phyloP scores from a whole-genome alignment of 2,113 vertebrate genomes.

The Tragelaphus buxtoni region DNA sequence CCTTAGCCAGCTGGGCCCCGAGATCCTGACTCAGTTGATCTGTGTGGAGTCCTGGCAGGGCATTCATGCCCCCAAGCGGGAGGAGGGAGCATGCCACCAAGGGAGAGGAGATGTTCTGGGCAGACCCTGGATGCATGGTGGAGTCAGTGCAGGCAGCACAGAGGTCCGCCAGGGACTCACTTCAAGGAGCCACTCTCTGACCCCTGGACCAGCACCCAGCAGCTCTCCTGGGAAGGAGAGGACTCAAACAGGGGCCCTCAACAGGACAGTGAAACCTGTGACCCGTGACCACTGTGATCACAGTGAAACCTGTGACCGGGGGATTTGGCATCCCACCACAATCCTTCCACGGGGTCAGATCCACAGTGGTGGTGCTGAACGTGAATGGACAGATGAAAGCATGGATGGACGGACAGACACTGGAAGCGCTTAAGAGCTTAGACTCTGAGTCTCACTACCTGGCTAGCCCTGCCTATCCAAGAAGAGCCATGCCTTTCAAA shows the following conservation, averaged over 20 bases:
- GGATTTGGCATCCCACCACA: background rate
- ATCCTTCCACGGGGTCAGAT: background rate
- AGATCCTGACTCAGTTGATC: background rate
- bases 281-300: no score
- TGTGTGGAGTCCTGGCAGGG: background rate
- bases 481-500: background rate
- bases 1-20: background rate
- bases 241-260: background rate
- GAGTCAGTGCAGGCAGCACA: rapidly evolving
- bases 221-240: background rate
- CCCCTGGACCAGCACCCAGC: background rate
- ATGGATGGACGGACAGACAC: background rate
- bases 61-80: rapidly evolving
- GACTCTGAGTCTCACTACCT: background rate
- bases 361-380: background rate
- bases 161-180: background rate
- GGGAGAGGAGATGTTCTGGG: background rate
- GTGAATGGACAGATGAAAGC: background rate
- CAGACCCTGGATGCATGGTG: background rate
- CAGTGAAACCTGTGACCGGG: background rate
- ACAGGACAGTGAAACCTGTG: background rate
- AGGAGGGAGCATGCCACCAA: rapidly evolving
- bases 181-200: background rate
- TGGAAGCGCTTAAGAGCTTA: background rate
- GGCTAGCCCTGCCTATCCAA: background rate